These are phyloP conservation scores for Amazona finschi DNA, from an alignment of 2,797 vertebrate genomes.

Conservation along the genomic window DNA sequence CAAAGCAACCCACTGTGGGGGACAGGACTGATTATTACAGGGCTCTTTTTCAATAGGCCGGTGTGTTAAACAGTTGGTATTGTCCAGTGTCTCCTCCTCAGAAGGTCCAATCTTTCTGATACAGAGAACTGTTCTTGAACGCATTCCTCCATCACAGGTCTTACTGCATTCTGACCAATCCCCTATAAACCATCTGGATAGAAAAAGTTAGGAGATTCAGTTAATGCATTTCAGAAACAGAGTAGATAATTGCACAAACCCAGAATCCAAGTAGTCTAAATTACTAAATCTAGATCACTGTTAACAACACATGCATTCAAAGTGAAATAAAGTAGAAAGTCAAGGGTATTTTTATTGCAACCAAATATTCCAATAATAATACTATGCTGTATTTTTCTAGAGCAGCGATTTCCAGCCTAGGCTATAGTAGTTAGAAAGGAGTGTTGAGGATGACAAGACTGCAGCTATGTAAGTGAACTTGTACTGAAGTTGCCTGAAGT, in stretches of 20 bases:
- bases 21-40: constrained; percentile 97
- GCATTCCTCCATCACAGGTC: constrained; percentile 91
- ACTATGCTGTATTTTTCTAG: neutral
- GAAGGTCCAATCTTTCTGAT: constrained; percentile 90
- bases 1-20: constrained; percentile 94
- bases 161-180: constrained; percentile 97
- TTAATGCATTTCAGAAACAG: neutral
- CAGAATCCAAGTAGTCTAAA: neutral
- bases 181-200: constrained; percentile 93
- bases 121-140: constrained; percentile 90
- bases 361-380: neutral
- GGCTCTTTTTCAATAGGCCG: constrained; percentile 90
- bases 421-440: neutral
- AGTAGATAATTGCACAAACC: neutral
- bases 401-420: neutral
- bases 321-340: neutral
- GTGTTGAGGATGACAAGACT: neutral
- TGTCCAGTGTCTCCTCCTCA: constrained; percentile 93
- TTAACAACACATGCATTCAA: neutral
- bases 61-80: constrained; percentile 90
- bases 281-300: neutral
- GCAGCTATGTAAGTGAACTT: neutral
- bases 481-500: neutral
- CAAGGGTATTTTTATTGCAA: neutral
- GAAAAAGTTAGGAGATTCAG: neutral